Conservation (phyloP, 2,797 vertebrate species). For the Sebastes nivosus region DNA sequence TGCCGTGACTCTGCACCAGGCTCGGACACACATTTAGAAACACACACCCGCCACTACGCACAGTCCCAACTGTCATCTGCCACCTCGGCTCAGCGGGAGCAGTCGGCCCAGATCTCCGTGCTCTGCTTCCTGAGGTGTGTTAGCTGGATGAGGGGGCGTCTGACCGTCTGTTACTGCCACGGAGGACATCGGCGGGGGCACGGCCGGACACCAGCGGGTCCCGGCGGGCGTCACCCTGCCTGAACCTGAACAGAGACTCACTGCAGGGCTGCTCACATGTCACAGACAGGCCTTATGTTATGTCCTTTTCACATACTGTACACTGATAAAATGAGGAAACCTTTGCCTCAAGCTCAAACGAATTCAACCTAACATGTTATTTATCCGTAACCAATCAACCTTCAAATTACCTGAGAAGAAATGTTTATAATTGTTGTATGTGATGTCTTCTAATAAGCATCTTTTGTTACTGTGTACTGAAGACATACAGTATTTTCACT, state of each 20-base stretch:
- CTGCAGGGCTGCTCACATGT: slow-evolving; percentile 22
- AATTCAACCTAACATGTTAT: background rate
- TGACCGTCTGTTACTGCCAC: slow-evolving; percentile 53
- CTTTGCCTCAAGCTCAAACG: background rate
- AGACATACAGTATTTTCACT: background rate
- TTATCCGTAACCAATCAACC: background rate
- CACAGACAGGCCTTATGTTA: background rate
- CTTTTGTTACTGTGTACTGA: background rate
- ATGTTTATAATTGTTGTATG: background rate
- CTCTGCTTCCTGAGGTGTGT: slow-evolving; percentile 41
- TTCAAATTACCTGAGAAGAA: background rate
- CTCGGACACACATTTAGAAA: slow-evolving; percentile 1
- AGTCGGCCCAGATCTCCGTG: slow-evolving; percentile 28
- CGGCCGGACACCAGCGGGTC: slow-evolving; percentile 8
- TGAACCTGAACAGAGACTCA: slow-evolving; percentile 4
- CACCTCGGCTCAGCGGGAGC: slow-evolving; percentile 42
- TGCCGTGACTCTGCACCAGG: background rate
- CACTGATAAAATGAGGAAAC: background rate
- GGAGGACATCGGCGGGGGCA: slow-evolving; percentile 2
- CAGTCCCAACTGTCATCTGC: slow-evolving; percentile 41
- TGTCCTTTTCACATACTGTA: background rate
- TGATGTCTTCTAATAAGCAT: background rate
- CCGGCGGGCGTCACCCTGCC: slow-evolving; percentile 21
- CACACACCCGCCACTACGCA: slow-evolving; percentile 2
- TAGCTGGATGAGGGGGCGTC: slow-evolving; percentile 26